Evolutionary conservation across 2,797 vertebrate species (phyloP).

Genomic region (Phataginus tetradactyla): DNA sequence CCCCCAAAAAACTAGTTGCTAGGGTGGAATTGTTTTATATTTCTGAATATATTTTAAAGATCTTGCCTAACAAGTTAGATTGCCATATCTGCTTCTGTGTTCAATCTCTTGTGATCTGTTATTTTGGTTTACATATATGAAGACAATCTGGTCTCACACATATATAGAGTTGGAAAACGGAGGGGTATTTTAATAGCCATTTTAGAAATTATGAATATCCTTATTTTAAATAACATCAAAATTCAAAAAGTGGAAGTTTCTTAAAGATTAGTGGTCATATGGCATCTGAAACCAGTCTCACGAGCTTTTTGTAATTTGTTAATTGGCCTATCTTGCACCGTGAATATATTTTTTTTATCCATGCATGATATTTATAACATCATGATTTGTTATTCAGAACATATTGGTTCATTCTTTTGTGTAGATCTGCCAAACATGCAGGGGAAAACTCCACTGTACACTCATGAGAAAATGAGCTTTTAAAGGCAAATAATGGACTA

Average conservation of each 20-base stretch:
- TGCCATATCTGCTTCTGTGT: neutral
- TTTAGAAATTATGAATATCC: neutral
- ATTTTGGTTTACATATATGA: neutral
- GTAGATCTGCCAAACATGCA: neutral
- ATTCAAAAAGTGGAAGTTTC: neutral
- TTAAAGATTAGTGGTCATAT: neutral
- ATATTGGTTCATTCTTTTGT: constrained; percentile 5
- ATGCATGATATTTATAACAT: neutral
- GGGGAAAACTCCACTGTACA: neutral
- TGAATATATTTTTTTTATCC: neutral
- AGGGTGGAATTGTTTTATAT: neutral
- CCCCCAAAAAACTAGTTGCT: neutral
- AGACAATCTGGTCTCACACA: neutral
- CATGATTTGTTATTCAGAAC: neutral
- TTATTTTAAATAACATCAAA: neutral
- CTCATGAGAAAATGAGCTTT: neutral
- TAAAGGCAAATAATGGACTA: neutral
- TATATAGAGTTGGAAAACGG: neutral
- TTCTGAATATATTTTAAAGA: neutral
- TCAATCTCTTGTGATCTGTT: neutral
- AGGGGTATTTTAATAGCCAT: neutral
- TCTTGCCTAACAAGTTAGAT: neutral
- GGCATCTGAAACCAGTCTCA: neutral
- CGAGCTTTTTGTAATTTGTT: neutral
- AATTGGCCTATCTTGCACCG: neutral